Conservation (phyloP, 2,797 vertebrate genomes). For the Pitangus sulphuratus region DNA sequence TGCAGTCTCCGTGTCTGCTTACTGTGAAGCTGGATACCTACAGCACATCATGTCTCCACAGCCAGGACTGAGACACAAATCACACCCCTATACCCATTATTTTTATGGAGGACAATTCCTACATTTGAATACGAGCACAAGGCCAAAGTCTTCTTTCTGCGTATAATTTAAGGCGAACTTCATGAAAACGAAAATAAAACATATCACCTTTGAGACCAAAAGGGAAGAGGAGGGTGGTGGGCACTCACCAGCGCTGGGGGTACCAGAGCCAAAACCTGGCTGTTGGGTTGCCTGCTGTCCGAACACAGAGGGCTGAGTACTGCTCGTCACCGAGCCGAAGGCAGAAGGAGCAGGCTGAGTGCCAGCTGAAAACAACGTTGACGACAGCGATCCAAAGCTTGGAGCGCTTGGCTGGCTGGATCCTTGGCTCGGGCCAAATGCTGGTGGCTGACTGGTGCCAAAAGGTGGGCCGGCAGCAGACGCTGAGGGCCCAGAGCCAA, state of each 20-base stretch:
- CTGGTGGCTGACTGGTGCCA: constrained; percentile 81
- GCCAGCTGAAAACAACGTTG: constrained; percentile 80
- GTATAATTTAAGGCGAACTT: not conserved
- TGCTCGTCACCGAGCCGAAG: constrained; percentile 85
- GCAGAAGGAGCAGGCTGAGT: constrained; percentile 81
- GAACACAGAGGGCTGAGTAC: constrained; percentile 81
- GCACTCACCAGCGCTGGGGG: constrained; percentile 65
- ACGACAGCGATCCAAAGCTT: constrained; percentile 82
- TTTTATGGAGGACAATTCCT: not conserved
- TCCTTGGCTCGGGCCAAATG: constrained; percentile 83
- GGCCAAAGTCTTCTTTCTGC: not conserved
- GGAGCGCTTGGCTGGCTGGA: constrained; percentile 76
- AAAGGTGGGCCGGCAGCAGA: constrained; percentile 79
- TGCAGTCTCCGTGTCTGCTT: not conserved
- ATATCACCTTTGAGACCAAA: not conserved
- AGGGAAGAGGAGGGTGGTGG: accelerated
- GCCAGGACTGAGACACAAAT: not conserved
- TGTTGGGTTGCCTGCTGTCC: constrained; percentile 84
- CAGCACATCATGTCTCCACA: not conserved
- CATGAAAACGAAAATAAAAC: not conserved
- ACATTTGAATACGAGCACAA: accelerated
- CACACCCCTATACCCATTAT: not conserved
- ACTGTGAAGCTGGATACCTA: not conserved
- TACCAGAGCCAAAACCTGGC: constrained; percentile 83
- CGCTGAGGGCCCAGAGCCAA: constrained; percentile 80